Percentiles rank a stretch among this genome's conserved stretches.
These are phyloP conservation scores for Automeris io DNA, from an alignment of 2,888 invertebrate species.

Conservation along the genomic window DNA sequence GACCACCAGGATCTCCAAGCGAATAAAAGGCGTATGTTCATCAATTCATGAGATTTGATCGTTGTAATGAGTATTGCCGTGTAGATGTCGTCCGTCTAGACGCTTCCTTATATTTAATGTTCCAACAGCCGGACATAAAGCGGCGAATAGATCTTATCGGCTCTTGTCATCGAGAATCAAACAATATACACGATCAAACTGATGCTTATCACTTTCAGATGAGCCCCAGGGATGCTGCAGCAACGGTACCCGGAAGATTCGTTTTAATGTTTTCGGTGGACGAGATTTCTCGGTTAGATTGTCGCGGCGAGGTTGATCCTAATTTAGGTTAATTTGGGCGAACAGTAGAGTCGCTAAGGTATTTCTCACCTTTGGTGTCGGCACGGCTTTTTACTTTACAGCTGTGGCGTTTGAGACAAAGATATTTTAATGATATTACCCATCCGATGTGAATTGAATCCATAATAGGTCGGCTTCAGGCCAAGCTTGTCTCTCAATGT, in stretches of 20 bases:
- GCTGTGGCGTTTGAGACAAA: constrained; percentile 68
- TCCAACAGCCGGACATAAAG: constrained; percentile 48
- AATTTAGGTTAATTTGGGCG: constrained; percentile 50
- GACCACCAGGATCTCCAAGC: no score
- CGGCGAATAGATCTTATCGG: constrained; percentile 57
- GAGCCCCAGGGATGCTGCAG: constrained; percentile 35
- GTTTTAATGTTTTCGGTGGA: constrained; percentile 21
- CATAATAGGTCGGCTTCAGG: constrained; percentile 60
- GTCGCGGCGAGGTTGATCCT: constrained; percentile 35
- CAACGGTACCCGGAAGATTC: constrained; percentile 28
- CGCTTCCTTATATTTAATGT: constrained; percentile 37
- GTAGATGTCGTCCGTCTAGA: no score
- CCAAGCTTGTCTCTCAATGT: constrained; percentile 54
- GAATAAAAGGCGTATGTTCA: no score
- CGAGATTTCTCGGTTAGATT: constrained; percentile 34
- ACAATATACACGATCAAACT: constrained; percentile 68
- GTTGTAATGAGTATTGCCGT: no score
- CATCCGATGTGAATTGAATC: constrained; percentile 70
- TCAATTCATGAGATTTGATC: no score
- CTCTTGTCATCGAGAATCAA: constrained; percentile 67
- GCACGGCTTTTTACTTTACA: constrained; percentile 57
- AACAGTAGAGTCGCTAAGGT: constrained; percentile 48
- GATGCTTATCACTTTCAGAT: constrained; percentile 48
- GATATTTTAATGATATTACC: constrained; percentile 76
- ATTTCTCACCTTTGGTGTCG: constrained; percentile 71